These are phyloP conservation scores for Colletes latitarsis DNA, from an alignment of 1,140 invertebrate genomes.

Conservation along the genomic window DNA sequence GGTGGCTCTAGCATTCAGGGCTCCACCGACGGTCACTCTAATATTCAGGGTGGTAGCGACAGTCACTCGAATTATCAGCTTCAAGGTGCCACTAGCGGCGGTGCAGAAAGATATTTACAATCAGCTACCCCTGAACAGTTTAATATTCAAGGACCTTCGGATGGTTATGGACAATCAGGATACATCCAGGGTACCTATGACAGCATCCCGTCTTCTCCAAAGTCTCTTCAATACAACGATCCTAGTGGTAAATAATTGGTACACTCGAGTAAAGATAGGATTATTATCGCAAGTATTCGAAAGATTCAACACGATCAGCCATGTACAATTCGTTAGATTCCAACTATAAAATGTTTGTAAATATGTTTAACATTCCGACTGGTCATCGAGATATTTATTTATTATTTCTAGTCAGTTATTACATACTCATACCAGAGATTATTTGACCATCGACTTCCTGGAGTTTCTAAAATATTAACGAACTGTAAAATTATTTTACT, in stretches of 20 bases:
- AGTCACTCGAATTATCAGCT: conserved; percentile 74
- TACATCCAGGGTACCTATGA: conserved; percentile 68
- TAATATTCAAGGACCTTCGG: conserved; percentile 70
- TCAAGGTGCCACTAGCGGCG: conserved; percentile 68
- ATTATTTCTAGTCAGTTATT: too few species aligned
- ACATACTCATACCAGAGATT: too few species aligned
- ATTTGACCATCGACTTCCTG: too few species aligned
- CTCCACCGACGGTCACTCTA: conserved; percentile 72
- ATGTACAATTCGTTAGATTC: too few species aligned
- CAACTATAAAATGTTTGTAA: too few species aligned
- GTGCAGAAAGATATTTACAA: conserved; percentile 58
- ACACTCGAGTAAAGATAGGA: neutral
- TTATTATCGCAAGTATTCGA: too few species aligned
- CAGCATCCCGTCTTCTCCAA: conserved; percentile 43
- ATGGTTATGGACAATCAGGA: conserved; percentile 59
- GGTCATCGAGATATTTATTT: too few species aligned
- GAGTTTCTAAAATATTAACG: too few species aligned
- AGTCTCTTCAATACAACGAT: conserved; percentile 76
- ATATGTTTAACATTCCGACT: too few species aligned
- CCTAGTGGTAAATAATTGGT: conserved; percentile 68
- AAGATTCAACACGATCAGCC: too few species aligned
- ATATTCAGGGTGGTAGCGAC: conserved; percentile 75
- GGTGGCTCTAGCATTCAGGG: conserved; percentile 71
- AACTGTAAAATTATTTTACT: too few species aligned
- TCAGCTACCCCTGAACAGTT: conserved; percentile 33